Conservation (phyloP, 2,113 vertebrate genomes). For the Damaliscus lunatus region DNA sequence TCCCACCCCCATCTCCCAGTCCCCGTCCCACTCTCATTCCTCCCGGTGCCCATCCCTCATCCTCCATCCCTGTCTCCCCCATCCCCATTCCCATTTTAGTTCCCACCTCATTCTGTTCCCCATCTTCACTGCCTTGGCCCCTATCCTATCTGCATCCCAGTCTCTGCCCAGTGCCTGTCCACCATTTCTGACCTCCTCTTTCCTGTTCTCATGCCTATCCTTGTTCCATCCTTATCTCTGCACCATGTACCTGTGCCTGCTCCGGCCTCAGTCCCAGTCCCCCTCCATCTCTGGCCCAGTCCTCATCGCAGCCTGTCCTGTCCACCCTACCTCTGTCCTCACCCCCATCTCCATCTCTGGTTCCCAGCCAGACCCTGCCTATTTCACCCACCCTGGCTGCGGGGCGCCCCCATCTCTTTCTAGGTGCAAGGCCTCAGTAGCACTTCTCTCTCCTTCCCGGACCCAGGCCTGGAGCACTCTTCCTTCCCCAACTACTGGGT, state of each 20-base stretch:
- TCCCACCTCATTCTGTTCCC: neutral
- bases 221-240: neutral
- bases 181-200: neutral
- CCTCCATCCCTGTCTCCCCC: neutral
- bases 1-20: neutral
- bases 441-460: neutral
- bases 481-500: neutral
- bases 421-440: neutral
- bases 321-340: neutral
- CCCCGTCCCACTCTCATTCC: neutral
- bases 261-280: neutral
- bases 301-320: neutral
- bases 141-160: neutral
- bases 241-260: neutral
- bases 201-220: neutral
- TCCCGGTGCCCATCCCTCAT: neutral
- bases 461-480: neutral
- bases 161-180: neutral
- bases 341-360: neutral
- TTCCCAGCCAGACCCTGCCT: slow-evolving; percentile 2
- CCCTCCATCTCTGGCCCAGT: neutral
- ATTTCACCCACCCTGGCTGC: neutral
- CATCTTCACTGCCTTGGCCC: neutral
- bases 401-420: neutral
- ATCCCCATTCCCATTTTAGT: neutral